Conservation (phyloP, 2,797 vertebrate genomes). For the Gymnothorax javanicus region DNA sequence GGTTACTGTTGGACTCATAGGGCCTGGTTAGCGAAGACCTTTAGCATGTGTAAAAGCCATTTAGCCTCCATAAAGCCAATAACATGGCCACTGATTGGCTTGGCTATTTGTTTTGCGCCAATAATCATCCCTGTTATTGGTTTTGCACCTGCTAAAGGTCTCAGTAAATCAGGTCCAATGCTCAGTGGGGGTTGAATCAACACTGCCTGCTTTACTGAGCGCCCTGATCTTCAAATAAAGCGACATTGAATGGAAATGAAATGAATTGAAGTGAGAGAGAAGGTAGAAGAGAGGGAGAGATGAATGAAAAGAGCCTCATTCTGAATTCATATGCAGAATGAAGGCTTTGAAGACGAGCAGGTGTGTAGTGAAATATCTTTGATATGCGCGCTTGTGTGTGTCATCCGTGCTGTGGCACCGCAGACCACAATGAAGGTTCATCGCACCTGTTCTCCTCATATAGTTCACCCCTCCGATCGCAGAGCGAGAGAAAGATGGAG, state of each 20-base stretch:
- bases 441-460: not conserved
- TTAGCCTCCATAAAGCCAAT: too few species aligned
- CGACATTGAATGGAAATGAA: not conserved
- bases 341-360: conserved; percentile 65
- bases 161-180: too few species aligned
- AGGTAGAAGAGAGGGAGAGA: conserved; percentile 27
- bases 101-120: too few species aligned
- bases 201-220: not conserved
- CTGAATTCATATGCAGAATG: not conserved
- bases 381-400: conserved; percentile 55
- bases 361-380: conserved; percentile 60
- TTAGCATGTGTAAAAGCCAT: too few species aligned
- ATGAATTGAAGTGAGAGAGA: conserved; percentile 24
- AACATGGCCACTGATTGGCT: too few species aligned
- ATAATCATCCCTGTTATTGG: too few species aligned
- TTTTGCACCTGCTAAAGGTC: too few species aligned
- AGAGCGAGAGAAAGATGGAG: not conserved
- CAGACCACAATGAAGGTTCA: not conserved
- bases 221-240: conserved; percentile 3
- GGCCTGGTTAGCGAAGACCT: too few species aligned
- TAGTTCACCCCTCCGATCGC: not conserved
- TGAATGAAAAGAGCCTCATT: conserved; percentile 22
- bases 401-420: conserved; percentile 22
- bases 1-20: too few species aligned
- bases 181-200: too few species aligned